These are phyloP conservation scores for Heteropelma amictum DNA, from an alignment of 2,888 invertebrate species.

Conservation along the genomic window DNA sequence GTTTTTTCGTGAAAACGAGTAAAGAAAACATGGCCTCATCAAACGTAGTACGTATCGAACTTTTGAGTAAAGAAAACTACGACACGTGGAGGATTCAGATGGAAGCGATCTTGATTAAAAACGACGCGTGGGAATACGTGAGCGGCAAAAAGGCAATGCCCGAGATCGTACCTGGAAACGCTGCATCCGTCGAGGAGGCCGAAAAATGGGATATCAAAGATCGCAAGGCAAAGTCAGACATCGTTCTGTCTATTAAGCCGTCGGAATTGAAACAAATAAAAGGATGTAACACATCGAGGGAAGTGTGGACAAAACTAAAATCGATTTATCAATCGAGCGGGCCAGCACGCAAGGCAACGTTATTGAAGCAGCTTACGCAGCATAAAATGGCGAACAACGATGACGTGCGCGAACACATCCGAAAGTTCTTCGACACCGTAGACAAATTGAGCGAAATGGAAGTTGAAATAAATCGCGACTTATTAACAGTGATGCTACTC, in stretches of 20 bases:
- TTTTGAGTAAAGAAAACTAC: slow-evolving; percentile 2
- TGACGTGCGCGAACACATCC: slow-evolving; percentile 69
- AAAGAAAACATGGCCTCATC: neutral
- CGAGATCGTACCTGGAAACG: neutral
- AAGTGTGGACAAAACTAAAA: slow-evolving; percentile 72
- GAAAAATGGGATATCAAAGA: neutral
- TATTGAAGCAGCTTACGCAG: slow-evolving; percentile 70
- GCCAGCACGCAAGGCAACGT: slow-evolving; percentile 72
- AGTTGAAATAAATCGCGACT: slow-evolving; percentile 65
- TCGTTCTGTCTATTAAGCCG: slow-evolving; percentile 5
- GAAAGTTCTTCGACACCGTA: slow-evolving; percentile 69
- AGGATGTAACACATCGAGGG: slow-evolving; percentile 55
- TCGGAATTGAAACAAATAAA: slow-evolving; percentile 35
- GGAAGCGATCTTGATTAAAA: slow-evolving; percentile 9
- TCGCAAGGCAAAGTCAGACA: slow-evolving; percentile 8
- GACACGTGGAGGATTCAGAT: slow-evolving; percentile 24
- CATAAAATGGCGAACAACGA: slow-evolving; percentile 66
- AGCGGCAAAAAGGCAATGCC: neutral
- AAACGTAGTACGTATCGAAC: slow-evolving; percentile 1
- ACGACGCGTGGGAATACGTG: slow-evolving; percentile 20
- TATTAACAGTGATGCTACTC: slow-evolving; percentile 66
- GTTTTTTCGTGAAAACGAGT: too few relatives aligned
- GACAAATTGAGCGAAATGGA: slow-evolving; percentile 68
- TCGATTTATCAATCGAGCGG: slow-evolving; percentile 70
- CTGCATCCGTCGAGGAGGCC: neutral